A percentile compares a stretch with the other conserved stretches of the same genome.
phyloP scores from a whole-genome alignment of 2,888 invertebrate species.

The Dasysyrphus albostriatus region DNA sequence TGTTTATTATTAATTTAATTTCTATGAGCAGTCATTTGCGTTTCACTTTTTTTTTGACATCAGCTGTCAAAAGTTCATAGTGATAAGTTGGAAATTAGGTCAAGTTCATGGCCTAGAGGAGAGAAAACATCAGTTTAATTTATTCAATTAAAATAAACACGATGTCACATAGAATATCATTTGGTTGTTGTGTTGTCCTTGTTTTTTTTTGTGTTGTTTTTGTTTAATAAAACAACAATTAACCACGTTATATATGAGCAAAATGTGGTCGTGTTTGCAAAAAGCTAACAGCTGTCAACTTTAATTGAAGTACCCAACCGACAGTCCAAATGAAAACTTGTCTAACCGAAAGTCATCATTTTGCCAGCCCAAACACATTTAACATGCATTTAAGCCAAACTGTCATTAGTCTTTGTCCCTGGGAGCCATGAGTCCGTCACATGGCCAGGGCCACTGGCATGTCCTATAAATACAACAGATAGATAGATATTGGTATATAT shows the following conservation, averaged over 20 bases:
- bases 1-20: conserved; percentile 7
- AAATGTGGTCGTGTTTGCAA: conserved; percentile 3
- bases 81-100: conserved; percentile 20
- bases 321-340: conserved; percentile 47
- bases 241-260: conserved; percentile 4
- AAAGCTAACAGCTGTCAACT: conserved; percentile 40
- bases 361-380: conserved; percentile 41
- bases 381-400: conserved; percentile 62
- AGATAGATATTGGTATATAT: not conserved
- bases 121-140: not conserved
- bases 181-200: not conserved
- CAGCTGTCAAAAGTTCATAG: conserved; percentile 14
- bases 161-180: conserved; percentile 11
- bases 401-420: conserved; percentile 48
- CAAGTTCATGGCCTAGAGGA: not conserved
- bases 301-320: conserved; percentile 48
- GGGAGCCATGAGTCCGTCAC: conserved; percentile 20
- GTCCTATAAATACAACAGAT: not conserved
- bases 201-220: not conserved
- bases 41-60: not conserved
- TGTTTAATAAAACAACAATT: conserved; percentile 28
- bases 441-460: not conserved
- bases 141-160: conserved; percentile 40
- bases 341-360: conserved; percentile 51
- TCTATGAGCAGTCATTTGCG: not conserved